Conservation (phyloP, 2,113 vertebrate species). For the Clinocottus analis region DNA sequence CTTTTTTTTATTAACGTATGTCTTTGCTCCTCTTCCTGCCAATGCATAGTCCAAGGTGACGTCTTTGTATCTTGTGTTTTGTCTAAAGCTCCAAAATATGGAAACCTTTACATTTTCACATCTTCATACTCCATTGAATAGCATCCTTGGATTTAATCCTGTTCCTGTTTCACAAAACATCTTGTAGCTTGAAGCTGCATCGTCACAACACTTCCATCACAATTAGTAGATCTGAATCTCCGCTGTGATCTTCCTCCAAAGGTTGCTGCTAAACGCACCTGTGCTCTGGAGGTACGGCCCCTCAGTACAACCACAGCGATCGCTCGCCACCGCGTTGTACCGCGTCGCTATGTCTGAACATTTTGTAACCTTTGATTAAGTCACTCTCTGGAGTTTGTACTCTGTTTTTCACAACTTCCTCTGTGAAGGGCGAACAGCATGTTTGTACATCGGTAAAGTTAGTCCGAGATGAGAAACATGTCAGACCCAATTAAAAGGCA, state of each 20-base stretch:
- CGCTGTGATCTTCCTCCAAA: constrained; percentile 7
- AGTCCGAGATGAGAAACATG: constrained; percentile 79
- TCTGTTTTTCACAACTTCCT: constrained; percentile 77
- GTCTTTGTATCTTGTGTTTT: too few species aligned
- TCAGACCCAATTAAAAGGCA: constrained; percentile 79
- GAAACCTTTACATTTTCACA: too few species aligned
- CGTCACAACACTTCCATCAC: too few species aligned
- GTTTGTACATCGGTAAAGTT: constrained; percentile 82
- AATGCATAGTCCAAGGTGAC: background rate
- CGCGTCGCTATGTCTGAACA: constrained; percentile 73
- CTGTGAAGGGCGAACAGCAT: constrained; percentile 76
- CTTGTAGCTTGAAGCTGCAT: background rate
- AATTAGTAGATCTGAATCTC: background rate
- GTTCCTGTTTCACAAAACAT: constrained; percentile 1
- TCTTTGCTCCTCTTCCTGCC: too few species aligned
- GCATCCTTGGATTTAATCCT: background rate
- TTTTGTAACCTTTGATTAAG: constrained; percentile 83
- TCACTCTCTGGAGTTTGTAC: constrained; percentile 78
- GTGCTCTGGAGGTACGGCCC: constrained; percentile 15
- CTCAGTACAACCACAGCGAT: constrained; percentile 25
- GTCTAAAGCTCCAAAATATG: too few species aligned
- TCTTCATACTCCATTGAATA: background rate
- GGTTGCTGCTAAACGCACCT: constrained; percentile 39
- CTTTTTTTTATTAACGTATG: background rate
- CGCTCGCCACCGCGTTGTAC: constrained; percentile 35